Percentiles rank a stretch among this genome's conserved stretches.
Evolutionary conservation across 1,140 invertebrate species (phyloP).

Genomic region (Drosophila kurseongensis): DNA sequence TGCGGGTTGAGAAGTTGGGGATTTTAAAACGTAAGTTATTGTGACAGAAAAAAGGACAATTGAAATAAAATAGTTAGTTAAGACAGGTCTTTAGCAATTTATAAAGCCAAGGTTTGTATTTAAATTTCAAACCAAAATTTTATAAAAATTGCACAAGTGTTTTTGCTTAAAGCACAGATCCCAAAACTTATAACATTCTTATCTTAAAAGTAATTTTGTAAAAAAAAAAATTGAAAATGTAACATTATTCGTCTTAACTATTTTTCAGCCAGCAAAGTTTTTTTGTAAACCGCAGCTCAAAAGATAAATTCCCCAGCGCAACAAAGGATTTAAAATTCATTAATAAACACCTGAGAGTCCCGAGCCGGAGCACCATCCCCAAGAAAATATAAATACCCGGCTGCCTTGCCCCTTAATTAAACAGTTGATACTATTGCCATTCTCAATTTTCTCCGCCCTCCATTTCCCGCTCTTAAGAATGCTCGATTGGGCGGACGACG

Average conservation of each 20-base stretch:
- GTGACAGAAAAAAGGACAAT: constrained; percentile 11
- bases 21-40: constrained; percentile 15
- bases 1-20: constrained; percentile 28
- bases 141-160: no score
- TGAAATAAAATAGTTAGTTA: no score
- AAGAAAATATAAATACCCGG: constrained; percentile 20
- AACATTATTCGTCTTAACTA: no score
- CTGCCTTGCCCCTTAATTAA: constrained; percentile 41
- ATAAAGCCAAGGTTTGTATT: no score
- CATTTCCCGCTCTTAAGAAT: constrained; percentile 13
- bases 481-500: constrained; percentile 61
- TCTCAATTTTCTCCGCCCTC: not conserved
- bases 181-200: no score
- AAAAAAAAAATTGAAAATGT: no score
- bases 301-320: constrained; percentile 6
- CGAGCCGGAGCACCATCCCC: not conserved
- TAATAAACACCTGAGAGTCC: constrained; percentile 30
- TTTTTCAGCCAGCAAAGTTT: not conserved
- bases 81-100: no score
- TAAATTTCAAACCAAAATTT: no score
- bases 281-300: constrained; percentile 2
- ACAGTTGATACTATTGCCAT: constrained; percentile 11
- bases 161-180: no score
- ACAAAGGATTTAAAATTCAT: constrained; percentile 35
- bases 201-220: no score